phyloP scores from a whole-genome alignment of 2,113 vertebrate species.

The Alethe castanea region DNA sequence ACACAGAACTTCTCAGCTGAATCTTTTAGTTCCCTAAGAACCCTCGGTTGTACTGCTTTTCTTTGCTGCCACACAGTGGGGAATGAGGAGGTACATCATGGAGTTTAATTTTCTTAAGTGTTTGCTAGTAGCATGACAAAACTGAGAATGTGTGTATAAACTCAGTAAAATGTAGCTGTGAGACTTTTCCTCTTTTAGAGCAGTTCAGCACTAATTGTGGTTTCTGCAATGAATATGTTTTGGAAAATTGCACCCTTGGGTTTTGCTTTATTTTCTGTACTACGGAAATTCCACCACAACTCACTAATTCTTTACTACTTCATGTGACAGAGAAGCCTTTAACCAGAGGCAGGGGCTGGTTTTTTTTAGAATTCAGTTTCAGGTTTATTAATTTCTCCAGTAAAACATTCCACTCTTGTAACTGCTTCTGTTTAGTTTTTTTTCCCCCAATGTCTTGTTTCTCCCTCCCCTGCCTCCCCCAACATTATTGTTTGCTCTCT shows the following conservation, averaged over 20 bases:
- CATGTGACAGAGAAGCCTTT: background rate
- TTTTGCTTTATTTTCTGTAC: background rate
- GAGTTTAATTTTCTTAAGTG: background rate
- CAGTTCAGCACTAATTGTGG: background rate
- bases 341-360: background rate
- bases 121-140: background rate
- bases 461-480: background rate
- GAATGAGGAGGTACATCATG: background rate
- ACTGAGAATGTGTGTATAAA: background rate
- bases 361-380: background rate
- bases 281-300: background rate
- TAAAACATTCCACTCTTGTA: background rate
- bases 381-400: background rate
- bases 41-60: background rate
- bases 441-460: background rate
- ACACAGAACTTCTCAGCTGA: background rate
- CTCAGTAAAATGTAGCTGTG: background rate
- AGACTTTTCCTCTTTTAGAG: background rate
- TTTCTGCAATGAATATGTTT: background rate
- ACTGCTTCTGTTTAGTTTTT: background rate
- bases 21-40: background rate
- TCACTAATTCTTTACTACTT: background rate
- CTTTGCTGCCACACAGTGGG: conserved; percentile 65
- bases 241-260: background rate
- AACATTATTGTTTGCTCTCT: background rate